Conservation (phyloP, 2,888 invertebrate species). For the Phoenoteleia sp. region DNA sequence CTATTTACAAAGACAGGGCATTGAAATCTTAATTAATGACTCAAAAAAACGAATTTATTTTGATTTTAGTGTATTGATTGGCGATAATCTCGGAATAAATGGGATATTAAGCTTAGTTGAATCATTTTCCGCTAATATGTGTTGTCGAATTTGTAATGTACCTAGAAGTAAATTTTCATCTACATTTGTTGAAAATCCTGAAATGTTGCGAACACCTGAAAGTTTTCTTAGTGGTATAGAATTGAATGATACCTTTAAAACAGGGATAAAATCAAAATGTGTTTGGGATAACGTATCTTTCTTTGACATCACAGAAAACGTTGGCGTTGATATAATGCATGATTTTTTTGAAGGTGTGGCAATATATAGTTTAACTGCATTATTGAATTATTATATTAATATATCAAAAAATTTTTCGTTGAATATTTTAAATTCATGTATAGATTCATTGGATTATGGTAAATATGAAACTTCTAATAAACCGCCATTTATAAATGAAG, state of each 20-base stretch:
- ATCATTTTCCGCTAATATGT: background rate
- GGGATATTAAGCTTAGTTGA: conserved; percentile 4
- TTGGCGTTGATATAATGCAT: conserved; percentile 15
- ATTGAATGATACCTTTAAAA: background rate
- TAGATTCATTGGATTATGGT: conserved; percentile 1
- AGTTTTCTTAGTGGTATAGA: background rate
- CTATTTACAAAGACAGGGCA: background rate
- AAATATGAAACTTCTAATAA: background rate
- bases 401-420: background rate
- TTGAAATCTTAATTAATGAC: background rate
- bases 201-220: background rate
- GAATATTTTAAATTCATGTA: background rate
- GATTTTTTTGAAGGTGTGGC: conserved; percentile 10
- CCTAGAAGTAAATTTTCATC: background rate
- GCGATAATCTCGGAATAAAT: conserved; percentile 4
- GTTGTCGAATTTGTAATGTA: background rate
- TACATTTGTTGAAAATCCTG: background rate
- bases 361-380: background rate
- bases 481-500: background rate
- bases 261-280: conserved; percentile 2
- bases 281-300: background rate
- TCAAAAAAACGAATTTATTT: background rate
- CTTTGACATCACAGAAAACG: conserved; percentile 1
- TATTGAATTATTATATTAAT: conserved; percentile 16
- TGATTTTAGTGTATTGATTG: conserved; percentile 10